Base-by-base conservation (phyloP, 2,113 vertebrate species). In the Lophotis ruficrista region DNA sequence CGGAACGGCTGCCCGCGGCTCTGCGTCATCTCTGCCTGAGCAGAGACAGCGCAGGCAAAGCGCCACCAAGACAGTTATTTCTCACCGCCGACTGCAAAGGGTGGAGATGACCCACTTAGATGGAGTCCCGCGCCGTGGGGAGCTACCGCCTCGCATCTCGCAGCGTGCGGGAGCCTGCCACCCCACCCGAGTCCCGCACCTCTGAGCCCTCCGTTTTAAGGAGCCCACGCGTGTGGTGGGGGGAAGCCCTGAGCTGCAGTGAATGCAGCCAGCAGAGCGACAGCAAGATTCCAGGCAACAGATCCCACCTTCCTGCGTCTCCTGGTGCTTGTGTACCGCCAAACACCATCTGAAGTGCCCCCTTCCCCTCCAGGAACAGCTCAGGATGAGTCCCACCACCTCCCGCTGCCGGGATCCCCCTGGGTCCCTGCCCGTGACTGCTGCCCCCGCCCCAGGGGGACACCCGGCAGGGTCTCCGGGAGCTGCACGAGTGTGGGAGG, bases 161-260 rank as follows among this genome's bases (percentile, higher is more conserved):
- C 61, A 30, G 58, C 0, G 0, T 4, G 25, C 35, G 43, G 51
- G 66, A 57, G 8, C 56, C 77, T 70, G 41, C 22, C 58, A 24
- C n/a, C 47, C 48, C 60, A 65, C 82, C 61, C 10, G 1, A 30
- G 79, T 13, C 35, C 65, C 10, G 1, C 12, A 45, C 21, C 51
- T 27, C 56, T 0, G 0, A 61, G n/a, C 37, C 1, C 7, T 25
- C 3, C 0, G 30, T 89, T 53, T 48, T 47, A 71, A 76, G 41
- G 10, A 18, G 18, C 14, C 4, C 12, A 2, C 8, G 27, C 7
- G 4, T 15, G 3, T 6, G 21, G 45, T 13, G 5, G 13, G 10
- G 56, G 15, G 18, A 50, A 91, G 27, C 11, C 19, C 31, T 33
- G 30, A 33, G 45, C 21, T 70, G 60, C 45, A 61, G 62, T 4